Percentiles rank a stretch among this genome's conserved stretches.
Conservation (phyloP, 2,113 vertebrate species). For the Megaceryle torquata region DNA sequence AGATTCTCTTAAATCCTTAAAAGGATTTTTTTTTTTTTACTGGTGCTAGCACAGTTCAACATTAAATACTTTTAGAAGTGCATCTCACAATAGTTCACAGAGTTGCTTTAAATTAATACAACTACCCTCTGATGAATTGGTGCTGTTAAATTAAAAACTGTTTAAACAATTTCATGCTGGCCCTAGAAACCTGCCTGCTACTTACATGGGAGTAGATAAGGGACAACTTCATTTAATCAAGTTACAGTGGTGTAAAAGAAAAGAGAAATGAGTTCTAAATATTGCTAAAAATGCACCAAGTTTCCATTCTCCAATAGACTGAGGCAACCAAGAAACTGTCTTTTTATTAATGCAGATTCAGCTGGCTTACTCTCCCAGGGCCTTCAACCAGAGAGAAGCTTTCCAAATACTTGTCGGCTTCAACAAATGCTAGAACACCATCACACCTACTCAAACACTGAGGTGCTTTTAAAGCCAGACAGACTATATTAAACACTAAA, state of each 20-base stretch:
- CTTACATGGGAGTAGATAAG: neutral
- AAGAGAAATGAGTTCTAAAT: neutral
- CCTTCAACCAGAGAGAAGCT: neutral
- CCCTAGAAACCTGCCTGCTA: neutral
- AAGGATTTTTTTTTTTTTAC: neutral
- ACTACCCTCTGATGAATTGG: neutral
- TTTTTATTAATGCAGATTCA: neutral
- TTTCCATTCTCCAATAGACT: neutral
- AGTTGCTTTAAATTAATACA: neutral
- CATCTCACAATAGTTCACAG: neutral
- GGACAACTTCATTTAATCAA: neutral
- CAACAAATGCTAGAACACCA: neutral
- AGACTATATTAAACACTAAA: neutral
- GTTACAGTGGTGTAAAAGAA: neutral
- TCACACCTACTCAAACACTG: neutral
- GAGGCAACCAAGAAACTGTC: neutral
- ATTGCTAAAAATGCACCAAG: neutral
- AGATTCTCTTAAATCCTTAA: neutral
- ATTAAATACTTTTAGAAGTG: neutral
- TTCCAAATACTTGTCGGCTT: neutral
- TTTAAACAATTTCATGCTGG: neutral
- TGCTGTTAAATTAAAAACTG: slow-evolving; percentile 1
- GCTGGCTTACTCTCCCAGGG: neutral
- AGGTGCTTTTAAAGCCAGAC: neutral
- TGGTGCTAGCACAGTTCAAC: neutral